A percentile compares a stretch with the other conserved stretches of the same genome.
Conservation (phyloP, 1,140 invertebrate genomes). For the Drosophila leontia region DNA sequence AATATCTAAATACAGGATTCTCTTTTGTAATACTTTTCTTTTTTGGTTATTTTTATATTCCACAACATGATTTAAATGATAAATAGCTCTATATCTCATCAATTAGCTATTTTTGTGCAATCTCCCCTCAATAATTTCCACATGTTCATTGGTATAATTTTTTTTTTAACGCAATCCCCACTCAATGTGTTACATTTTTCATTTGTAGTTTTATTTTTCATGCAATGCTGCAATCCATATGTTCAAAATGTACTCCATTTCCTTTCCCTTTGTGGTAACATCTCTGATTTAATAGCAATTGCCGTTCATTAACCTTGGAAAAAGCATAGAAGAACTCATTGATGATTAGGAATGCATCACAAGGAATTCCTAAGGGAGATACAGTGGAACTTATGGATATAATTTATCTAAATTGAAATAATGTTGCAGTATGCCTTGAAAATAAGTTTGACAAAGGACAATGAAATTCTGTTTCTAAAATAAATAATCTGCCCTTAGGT, state of each 20-base stretch:
- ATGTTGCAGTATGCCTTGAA: too few relatives aligned
- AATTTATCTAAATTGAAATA: too few relatives aligned
- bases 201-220: neutral
- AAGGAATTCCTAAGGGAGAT: conserved; percentile 11
- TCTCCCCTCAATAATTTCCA: neutral
- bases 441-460: too few relatives aligned
- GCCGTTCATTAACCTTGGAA: conserved; percentile 44
- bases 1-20: neutral
- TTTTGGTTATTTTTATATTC: neutral
- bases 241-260: neutral
- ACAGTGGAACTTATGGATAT: conserved; percentile 6
- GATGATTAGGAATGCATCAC: conserved; percentile 36
- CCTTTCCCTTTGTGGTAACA: conserved; percentile 1
- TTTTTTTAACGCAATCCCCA: conserved; percentile 8
- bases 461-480: too few relatives aligned
- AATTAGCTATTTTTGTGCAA: neutral
- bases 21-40: neutral
- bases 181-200: conserved; percentile 11
- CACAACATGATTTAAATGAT: neutral
- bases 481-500: neutral
- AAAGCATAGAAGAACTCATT: conserved; percentile 14
- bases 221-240: conserved; percentile 1
- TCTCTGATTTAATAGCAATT: conserved; percentile 21
- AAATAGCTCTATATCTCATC: too few relatives aligned
- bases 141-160: neutral